Evolutionary conservation across 2,113 vertebrate genomes (phyloP).

Genomic region (Pleuronectes platessa): DNA sequence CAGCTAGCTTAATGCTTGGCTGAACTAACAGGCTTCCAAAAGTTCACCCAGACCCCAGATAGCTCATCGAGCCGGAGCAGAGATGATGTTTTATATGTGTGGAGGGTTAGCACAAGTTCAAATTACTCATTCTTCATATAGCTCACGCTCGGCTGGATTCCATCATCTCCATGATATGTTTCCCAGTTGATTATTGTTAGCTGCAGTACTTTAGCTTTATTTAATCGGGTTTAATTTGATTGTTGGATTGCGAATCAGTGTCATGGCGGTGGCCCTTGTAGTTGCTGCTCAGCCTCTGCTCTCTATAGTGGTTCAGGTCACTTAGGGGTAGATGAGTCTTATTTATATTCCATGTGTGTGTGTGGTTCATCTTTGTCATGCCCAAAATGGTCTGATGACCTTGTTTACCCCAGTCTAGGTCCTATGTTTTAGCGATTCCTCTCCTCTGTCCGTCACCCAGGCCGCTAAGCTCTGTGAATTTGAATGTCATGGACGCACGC

Average conservation of each 20-base stretch:
- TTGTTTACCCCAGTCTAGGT: conserved; percentile 22
- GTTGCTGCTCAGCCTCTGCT: too few species aligned
- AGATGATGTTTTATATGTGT: conserved; percentile 9
- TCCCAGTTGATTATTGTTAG: conserved; percentile 47
- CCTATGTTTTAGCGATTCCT: conserved; percentile 31
- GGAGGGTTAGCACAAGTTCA: conserved; percentile 18
- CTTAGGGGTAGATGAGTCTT: conserved; percentile 19
- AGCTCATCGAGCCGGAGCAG: conserved; percentile 24
- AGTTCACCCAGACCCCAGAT: conserved; percentile 46
- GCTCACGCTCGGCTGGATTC: conserved; percentile 18
- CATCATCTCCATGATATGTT: conserved; percentile 24
- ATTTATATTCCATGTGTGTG: conserved; percentile 18
- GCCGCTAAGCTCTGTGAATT: conserved; percentile 40
- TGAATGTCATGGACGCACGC: conserved; percentile 44
- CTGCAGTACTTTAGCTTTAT: conserved; percentile 7
- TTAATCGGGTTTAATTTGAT: conserved; percentile 17
- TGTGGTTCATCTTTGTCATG: conserved; percentile 18
- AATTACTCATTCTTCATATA: conserved; percentile 30
- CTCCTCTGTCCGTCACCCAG: conserved; percentile 22
- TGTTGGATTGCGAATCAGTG: conserved; percentile 5
- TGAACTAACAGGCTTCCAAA: conserved; percentile 63
- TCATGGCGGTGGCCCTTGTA: neutral
- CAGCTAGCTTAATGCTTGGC: conserved; percentile 56
- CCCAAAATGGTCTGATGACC: conserved; percentile 32
- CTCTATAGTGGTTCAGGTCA: too few species aligned